Evolutionary conservation across 2,888 invertebrate genomes (phyloP).

Genomic region (Ernsta delagoae): DNA sequence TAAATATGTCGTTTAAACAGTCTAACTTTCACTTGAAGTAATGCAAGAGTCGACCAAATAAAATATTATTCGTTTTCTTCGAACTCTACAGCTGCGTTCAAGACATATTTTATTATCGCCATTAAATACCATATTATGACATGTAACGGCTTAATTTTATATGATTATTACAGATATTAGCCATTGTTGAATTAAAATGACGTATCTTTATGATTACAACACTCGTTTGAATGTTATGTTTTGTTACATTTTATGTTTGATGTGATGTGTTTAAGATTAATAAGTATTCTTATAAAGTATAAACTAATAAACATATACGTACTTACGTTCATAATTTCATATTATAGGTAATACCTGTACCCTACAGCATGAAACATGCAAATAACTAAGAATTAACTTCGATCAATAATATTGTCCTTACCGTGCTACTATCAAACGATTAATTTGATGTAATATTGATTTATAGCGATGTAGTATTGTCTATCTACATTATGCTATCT

Average conservation of each 20-base stretch:
- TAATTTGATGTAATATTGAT: conserved; percentile 27
- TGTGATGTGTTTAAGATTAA: not conserved
- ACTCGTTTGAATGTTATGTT: not conserved
- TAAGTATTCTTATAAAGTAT: no score
- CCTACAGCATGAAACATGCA: no score
- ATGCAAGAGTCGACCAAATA: conserved; percentile 21
- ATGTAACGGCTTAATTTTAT: conserved; percentile 24
- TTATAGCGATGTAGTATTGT: conserved; percentile 17
- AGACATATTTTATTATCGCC: conserved; percentile 33
- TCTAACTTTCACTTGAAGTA: conserved; percentile 36
- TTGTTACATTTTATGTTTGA: not conserved
- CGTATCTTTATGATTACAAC: not conserved
- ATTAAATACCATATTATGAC: conserved; percentile 33
- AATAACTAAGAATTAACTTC: not conserved
- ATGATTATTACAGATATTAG: conserved; percentile 1
- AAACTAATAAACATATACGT: no score
- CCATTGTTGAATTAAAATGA: not conserved
- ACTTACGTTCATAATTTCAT: no score
- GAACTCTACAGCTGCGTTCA: conserved; percentile 30
- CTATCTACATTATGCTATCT: no score
- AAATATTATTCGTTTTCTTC: conserved; percentile 28
- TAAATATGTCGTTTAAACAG: conserved; percentile 13
- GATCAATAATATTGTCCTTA: not conserved
- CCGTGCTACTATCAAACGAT: conserved; percentile 15
- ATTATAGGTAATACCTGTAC: no score